These are phyloP conservation scores for Capromys pilorides DNA, from an alignment of 2,797 vertebrate species.

Conservation along the genomic window DNA sequence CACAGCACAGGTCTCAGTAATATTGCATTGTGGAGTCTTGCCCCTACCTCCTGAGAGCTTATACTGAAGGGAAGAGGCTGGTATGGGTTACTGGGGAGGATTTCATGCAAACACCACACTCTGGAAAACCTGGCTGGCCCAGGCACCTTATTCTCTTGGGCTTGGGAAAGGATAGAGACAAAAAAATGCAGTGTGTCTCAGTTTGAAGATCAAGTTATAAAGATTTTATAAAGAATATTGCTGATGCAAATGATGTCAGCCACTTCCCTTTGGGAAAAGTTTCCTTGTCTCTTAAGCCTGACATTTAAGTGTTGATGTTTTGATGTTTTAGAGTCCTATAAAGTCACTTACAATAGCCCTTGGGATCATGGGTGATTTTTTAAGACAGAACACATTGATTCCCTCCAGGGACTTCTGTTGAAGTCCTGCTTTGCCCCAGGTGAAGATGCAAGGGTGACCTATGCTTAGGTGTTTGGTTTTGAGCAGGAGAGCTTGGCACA, in stretches of 20 bases:
- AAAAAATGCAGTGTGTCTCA: not conserved
- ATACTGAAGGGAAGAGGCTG: not conserved
- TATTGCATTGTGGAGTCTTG: not conserved
- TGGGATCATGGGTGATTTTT: not conserved
- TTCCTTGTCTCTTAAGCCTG: not conserved
- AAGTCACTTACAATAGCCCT: not conserved
- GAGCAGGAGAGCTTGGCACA: not conserved
- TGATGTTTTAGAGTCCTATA: not conserved
- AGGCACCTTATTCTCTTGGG: not conserved
- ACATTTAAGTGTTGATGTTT: not conserved
- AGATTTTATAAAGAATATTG: not conserved
- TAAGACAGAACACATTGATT: not conserved
- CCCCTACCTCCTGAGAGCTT: not conserved
- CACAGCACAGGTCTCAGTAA: not conserved
- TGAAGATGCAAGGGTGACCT: not conserved
- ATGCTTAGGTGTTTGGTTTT: not conserved
- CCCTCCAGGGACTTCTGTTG: not conserved
- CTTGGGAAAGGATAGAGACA: slow-evolving; percentile 9
- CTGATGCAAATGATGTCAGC: not conserved
- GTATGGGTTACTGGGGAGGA: not conserved
- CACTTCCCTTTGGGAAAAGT: not conserved
- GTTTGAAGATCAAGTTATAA: not conserved
- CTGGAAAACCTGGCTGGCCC: not conserved
- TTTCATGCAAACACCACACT: not conserved
- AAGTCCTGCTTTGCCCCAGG: not conserved